Conservation (phyloP, 2,113 vertebrate species). For the Megaleporinus macrocephalus region DNA sequence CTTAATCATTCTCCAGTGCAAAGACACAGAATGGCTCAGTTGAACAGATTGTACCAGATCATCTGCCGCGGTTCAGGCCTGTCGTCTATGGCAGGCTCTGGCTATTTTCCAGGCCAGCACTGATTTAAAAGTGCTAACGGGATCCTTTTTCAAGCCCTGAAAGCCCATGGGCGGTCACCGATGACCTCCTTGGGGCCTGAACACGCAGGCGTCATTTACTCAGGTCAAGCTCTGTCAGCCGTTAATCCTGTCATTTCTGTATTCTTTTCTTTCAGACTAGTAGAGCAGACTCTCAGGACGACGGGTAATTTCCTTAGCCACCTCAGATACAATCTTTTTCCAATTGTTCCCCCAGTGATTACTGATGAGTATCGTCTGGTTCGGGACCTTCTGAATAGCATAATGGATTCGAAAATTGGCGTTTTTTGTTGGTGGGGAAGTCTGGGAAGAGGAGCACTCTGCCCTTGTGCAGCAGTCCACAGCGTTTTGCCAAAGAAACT, state of each 20-base stretch:
- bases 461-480: conserved; percentile 33
- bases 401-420: neutral
- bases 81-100: neutral
- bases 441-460: conserved; percentile 16
- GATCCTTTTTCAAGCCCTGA: neutral
- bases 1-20: conserved; percentile 31
- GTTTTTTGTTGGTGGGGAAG: neutral
- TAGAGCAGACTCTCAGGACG: neutral
- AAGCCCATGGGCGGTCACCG: neutral
- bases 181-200: neutral
- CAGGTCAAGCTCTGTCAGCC: neutral
- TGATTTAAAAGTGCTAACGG: conserved; percentile 16
- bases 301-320: neutral
- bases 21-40: conserved; percentile 46
- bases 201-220: conserved; percentile 1
- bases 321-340: neutral
- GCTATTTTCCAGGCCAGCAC: neutral
- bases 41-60: conserved; percentile 41
- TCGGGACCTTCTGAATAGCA: neutral
- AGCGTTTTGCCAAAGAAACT: conserved; percentile 9
- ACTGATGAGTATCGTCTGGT: neutral
- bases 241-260: neutral
- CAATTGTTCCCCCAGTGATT: neutral
- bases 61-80: conserved; percentile 15
- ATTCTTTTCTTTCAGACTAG: neutral